Conservation (phyloP, 2,113 vertebrate species). For the Notothenia coriiceps region DNA sequence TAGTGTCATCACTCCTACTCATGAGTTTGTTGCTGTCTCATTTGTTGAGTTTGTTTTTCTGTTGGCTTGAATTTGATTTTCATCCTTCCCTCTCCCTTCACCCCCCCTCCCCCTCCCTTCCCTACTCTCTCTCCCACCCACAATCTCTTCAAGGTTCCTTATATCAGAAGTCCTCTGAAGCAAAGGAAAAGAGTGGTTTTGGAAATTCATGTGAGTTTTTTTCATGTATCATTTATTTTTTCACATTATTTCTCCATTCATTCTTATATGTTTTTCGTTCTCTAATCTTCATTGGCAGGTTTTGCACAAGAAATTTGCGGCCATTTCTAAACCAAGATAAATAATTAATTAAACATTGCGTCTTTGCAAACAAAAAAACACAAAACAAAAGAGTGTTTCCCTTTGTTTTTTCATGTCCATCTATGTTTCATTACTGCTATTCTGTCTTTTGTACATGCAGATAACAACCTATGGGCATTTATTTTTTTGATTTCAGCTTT, state of each 20-base stretch:
- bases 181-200: constrained; percentile 95
- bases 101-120: constrained; percentile 76
- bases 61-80: constrained; percentile 86
- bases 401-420: constrained; percentile 18
- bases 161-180: constrained; percentile 97
- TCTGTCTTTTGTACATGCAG: neutral
- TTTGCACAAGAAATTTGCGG: neutral
- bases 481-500: neutral
- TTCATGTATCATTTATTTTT: constrained; percentile 51
- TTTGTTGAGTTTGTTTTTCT: constrained; percentile 85
- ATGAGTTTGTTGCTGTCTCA: constrained; percentile 84
- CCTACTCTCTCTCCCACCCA: constrained; percentile 71
- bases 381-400: neutral
- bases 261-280: constrained; percentile 33
- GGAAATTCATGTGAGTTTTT: constrained; percentile 97
- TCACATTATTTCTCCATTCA: constrained; percentile 32
- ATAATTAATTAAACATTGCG: neutral
- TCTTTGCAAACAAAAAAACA: neutral
- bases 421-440: neutral
- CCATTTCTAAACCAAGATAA: neutral
- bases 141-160: constrained; percentile 92
- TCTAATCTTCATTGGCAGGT: constrained; percentile 22
- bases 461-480: constrained; percentile 9
- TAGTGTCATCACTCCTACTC: constrained; percentile 82
- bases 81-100: constrained; percentile 82